Evolutionary conservation across 2,797 vertebrate genomes (phyloP).

Genomic region (Eleutherodactylus coqui): DNA sequence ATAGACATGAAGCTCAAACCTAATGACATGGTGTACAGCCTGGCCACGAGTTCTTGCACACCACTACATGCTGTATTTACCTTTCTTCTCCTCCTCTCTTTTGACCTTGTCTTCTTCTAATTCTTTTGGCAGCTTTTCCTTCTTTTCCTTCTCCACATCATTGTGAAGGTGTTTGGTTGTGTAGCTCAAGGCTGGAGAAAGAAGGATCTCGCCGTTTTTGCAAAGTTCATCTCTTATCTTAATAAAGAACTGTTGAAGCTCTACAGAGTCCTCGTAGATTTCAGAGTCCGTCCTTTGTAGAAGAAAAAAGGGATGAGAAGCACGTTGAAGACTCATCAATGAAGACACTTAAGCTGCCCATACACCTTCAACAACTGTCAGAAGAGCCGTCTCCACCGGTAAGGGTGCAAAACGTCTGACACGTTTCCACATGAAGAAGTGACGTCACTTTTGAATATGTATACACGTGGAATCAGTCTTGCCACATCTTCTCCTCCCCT

Average conservation of each 20-base stretch:
- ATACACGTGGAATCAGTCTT: no score
- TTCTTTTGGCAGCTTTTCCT: conserved; percentile 95
- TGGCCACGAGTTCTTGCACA: no score
- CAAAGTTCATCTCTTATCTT: conserved; percentile 97
- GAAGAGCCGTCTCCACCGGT: no score
- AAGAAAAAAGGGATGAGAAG: background rate
- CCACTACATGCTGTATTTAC: conserved; percentile 69
- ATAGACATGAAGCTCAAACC: no score
- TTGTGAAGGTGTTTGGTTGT: conserved; percentile 94
- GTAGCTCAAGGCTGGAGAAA: conserved; percentile 95
- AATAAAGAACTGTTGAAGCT: conserved; percentile 98
- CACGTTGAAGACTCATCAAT: background rate
- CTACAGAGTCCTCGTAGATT: conserved; percentile 97
- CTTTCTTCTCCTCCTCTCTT: conserved; percentile 96
- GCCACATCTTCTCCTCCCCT: no score
- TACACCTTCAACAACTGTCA: no score
- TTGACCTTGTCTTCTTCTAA: conserved; percentile 97
- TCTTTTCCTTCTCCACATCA: conserved; percentile 97
- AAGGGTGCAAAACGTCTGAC: no score
- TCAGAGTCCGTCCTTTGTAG: conserved; percentile 91
- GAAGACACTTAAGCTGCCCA: no score
- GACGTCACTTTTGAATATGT: no score
- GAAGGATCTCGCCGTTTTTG: conserved; percentile 97
- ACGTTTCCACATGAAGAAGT: no score
- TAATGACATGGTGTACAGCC: no score